These are phyloP conservation scores for Monopis laevigella DNA, from an alignment of 2,888 invertebrate genomes.

Conservation along the genomic window DNA sequence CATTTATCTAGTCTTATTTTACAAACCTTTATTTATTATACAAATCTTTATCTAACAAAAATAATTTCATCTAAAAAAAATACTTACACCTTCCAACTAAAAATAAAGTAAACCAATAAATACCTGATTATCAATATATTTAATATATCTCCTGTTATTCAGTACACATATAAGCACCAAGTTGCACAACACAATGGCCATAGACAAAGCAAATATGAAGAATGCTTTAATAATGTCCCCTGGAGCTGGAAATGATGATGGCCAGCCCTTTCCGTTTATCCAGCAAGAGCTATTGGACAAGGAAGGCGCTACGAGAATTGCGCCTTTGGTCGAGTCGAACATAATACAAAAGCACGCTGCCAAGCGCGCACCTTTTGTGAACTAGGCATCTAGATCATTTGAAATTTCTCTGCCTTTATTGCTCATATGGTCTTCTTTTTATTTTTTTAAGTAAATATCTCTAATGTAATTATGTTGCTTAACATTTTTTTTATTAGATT, in stretches of 20 bases:
- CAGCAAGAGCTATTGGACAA: slow-evolving; percentile 86
- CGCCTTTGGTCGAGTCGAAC: slow-evolving; percentile 73
- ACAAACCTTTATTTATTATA: too few species aligned
- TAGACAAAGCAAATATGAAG: slow-evolving; percentile 78
- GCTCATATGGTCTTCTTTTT: background rate
- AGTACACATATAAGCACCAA: slow-evolving; percentile 83
- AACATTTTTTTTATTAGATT: too few species aligned
- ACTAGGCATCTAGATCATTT: slow-evolving; percentile 64
- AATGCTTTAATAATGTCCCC: slow-evolving; percentile 81
- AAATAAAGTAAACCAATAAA: slow-evolving; percentile 19
- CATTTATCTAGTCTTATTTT: too few species aligned
- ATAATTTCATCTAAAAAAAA: too few species aligned
- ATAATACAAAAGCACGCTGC: slow-evolving; percentile 58
- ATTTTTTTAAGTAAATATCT: slow-evolving; percentile 1
- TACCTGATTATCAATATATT: slow-evolving; percentile 90
- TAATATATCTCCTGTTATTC: slow-evolving; percentile 83
- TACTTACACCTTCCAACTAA: too few species aligned
- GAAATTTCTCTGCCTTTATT: slow-evolving; percentile 13
- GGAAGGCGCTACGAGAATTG: slow-evolving; percentile 80
- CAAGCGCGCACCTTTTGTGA: slow-evolving; percentile 52
- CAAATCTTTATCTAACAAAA: too few species aligned
- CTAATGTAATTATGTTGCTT: too few species aligned
- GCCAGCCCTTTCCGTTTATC: slow-evolving; percentile 72
- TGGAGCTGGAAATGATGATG: slow-evolving; percentile 71
- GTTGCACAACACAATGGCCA: slow-evolving; percentile 83